These are phyloP conservation scores for Anthophora plumipes DNA, from an alignment of 2,888 invertebrate genomes.

Conservation along the genomic window DNA sequence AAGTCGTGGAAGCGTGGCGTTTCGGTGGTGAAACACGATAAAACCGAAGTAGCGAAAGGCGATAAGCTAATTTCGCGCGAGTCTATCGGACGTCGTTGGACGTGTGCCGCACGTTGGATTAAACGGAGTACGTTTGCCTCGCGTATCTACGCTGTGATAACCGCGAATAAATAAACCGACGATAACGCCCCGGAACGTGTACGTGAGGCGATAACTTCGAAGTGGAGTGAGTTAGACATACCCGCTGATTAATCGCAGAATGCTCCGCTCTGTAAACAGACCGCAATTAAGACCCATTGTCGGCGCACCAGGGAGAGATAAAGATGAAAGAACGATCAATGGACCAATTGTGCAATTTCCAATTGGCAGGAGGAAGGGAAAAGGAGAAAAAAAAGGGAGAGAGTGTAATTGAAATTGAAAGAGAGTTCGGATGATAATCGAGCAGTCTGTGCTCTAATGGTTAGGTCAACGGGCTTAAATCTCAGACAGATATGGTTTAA, in stretches of 20 bases:
- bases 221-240: neutral
- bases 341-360: constrained; percentile 10
- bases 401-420: neutral
- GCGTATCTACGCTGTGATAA: constrained; percentile 32
- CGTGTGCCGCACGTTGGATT: constrained; percentile 34
- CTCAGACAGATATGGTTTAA: too few species aligned
- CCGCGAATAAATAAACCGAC: constrained; percentile 42
- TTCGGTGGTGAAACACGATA: constrained; percentile 17
- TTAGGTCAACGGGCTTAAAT: too few species aligned
- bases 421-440: neutral
- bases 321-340: neutral
- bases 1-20: constrained; percentile 41
- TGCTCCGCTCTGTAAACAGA: constrained; percentile 20
- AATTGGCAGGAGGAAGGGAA: neutral
- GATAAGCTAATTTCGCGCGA: constrained; percentile 54
- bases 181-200: constrained; percentile 34
- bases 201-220: constrained; percentile 32
- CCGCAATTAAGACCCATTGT: constrained; percentile 47
- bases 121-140: constrained; percentile 22
- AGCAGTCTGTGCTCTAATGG: neutral
- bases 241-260: constrained; percentile 34
- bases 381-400: neutral
- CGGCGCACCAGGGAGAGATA: constrained; percentile 10
- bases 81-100: constrained; percentile 36
- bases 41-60: constrained; percentile 6